Percentiles rank a stretch among this genome's conserved stretches.
Evolutionary conservation across 2,888 invertebrate species (phyloP).

Genomic region (Ichneumon xanthorius): DNA sequence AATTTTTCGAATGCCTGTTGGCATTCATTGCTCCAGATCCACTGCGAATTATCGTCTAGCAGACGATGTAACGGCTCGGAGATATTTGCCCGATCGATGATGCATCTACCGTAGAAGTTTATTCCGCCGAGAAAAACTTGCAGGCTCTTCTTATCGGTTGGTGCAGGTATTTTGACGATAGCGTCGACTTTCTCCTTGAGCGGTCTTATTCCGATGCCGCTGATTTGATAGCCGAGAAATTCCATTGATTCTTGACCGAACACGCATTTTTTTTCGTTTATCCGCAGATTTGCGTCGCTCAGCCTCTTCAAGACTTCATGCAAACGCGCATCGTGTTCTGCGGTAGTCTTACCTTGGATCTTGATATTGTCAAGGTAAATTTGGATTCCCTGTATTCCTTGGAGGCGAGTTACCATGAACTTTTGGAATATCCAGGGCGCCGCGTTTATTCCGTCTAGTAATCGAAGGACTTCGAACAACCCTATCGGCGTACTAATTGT

Average conservation of each 20-base stretch:
- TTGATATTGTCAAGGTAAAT: slow-evolving; percentile 43
- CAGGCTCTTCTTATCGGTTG: slow-evolving; percentile 2
- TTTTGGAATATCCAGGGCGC: slow-evolving; percentile 17
- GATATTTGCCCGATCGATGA: slow-evolving; percentile 16
- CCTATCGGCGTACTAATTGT: slow-evolving; percentile 68
- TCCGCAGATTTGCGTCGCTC: slow-evolving; percentile 27
- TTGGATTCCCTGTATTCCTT: slow-evolving; percentile 43
- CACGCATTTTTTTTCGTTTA: slow-evolving; percentile 34
- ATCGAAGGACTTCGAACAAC: slow-evolving; percentile 32
- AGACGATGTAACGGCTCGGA: slow-evolving; percentile 16
- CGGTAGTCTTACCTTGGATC: slow-evolving; percentile 16
- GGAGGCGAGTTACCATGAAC: slow-evolving; percentile 34
- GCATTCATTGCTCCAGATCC: slow-evolving; percentile 66
- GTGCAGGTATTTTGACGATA: neutral
- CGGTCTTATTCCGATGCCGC: neutral
- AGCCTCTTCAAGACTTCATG: slow-evolving; percentile 25
- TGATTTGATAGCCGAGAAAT: slow-evolving; percentile 32
- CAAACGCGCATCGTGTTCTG: slow-evolving; percentile 39
- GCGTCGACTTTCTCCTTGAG: neutral
- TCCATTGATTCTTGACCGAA: slow-evolving; percentile 34
- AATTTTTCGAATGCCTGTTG: slow-evolving; percentile 71
- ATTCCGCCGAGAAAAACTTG: slow-evolving; percentile 37
- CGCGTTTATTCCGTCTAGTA: slow-evolving; percentile 34
- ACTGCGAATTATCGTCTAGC: slow-evolving; percentile 14
- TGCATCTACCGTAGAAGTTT: slow-evolving; percentile 30